Evolutionary conservation across 2,113 vertebrate genomes (phyloP).

Genomic region (Sisor rabdophorus): DNA sequence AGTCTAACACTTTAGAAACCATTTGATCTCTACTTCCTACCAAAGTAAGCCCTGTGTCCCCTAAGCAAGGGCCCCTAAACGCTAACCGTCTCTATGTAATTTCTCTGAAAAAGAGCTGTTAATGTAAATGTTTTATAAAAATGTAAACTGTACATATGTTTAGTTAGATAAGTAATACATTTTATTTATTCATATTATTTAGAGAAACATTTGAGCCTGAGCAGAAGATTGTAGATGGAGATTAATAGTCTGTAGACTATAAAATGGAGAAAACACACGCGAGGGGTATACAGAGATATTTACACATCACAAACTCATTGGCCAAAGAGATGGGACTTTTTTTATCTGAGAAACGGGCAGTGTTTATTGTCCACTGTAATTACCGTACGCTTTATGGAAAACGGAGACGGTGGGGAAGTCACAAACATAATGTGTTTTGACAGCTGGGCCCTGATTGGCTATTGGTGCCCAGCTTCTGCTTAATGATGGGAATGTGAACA

Average conservation of each 20-base stretch:
- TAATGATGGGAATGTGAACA: conserved; percentile 63
- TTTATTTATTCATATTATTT: not conserved
- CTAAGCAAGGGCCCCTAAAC: too few species aligned
- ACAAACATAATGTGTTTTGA: conserved; percentile 49
- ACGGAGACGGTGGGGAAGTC: conserved; percentile 24
- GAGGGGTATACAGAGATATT: not conserved
- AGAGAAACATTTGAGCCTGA: not conserved
- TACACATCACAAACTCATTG: not conserved
- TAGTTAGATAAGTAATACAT: not conserved
- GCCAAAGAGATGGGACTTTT: not conserved
- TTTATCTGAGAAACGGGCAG: conserved; percentile 6
- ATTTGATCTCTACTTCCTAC: too few species aligned
- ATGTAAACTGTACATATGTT: not conserved
- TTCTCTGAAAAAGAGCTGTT: not conserved
- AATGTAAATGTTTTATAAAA: not conserved
- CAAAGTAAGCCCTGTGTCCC: too few species aligned
- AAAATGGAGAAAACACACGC: not conserved
- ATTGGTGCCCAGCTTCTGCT: conserved; percentile 49
- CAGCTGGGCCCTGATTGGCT: conserved; percentile 48
- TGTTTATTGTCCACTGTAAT: conserved; percentile 44
- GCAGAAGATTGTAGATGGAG: not conserved
- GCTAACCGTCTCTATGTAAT: too few species aligned
- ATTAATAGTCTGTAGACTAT: not conserved
- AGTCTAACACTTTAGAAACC: too few species aligned
- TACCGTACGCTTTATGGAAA: conserved; percentile 43